A percentile compares a stretch with the other conserved stretches of the same genome.
These are phyloP conservation scores for Mimas tiliae DNA, from an alignment of 2,888 invertebrate genomes.

Conservation along the genomic window DNA sequence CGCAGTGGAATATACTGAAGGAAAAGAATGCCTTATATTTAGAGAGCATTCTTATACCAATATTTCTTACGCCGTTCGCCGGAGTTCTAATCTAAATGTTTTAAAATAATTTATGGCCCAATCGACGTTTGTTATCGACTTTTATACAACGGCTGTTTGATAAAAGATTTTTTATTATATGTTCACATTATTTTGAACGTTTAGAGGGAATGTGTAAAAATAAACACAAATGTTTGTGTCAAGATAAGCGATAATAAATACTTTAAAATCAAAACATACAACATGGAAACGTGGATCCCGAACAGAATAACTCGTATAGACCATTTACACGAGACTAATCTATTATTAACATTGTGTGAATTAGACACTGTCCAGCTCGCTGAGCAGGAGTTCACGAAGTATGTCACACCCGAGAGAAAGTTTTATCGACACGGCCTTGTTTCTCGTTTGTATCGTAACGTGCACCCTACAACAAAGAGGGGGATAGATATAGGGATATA, in stretches of 20 bases:
- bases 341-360: no score
- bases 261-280: background rate
- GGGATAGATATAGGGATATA: no score
- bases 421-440: no score
- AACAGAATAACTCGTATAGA: background rate
- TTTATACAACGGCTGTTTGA: constrained; percentile 5
- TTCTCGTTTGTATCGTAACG: no score
- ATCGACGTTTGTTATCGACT: background rate
- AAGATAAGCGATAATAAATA: background rate
- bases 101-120: constrained; percentile 4
- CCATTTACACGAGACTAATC: background rate
- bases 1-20: constrained; percentile 11
- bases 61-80: background rate
- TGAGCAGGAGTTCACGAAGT: no score
- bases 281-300: background rate
- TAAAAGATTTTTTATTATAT: background rate
- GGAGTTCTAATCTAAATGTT: constrained; percentile 7
- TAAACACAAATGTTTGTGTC: background rate
- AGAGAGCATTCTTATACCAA: constrained; percentile 5
- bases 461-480: no score
- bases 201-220: background rate
- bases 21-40: background rate
- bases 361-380: no score
- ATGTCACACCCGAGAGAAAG: no score
- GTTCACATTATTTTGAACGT: constrained; percentile 1